Percentiles rank a stretch among this genome's conserved stretches.
Evolutionary conservation across 2,888 invertebrate genomes (phyloP).

Genomic region (Plusia festucae): DNA sequence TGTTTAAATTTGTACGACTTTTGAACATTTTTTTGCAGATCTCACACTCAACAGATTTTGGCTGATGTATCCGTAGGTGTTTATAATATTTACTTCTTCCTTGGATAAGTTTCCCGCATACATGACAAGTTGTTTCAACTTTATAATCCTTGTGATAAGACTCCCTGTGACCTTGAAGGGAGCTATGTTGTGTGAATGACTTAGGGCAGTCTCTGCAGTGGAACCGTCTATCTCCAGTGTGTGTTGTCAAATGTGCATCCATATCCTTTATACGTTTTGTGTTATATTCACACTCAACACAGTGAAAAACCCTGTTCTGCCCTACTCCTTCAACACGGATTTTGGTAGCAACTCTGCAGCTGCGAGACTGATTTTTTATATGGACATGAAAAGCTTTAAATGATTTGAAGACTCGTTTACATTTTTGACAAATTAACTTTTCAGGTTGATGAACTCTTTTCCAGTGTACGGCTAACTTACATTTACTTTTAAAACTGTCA

Average conservation of each 20-base stretch:
- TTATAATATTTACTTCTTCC: slow-evolving; percentile 71
- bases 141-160: slow-evolving; percentile 66
- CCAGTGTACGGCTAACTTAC: slow-evolving; percentile 70
- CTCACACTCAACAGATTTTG: slow-evolving; percentile 41
- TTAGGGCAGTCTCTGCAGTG: slow-evolving; percentile 72
- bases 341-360: slow-evolving; percentile 60
- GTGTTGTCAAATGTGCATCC: slow-evolving; percentile 68
- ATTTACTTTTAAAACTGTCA: slow-evolving; percentile 65
- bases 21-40: slow-evolving; percentile 65
- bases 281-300: slow-evolving; percentile 72
- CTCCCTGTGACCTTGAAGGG: slow-evolving; percentile 74
- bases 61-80: slow-evolving; percentile 70
- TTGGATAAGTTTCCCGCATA: slow-evolving; percentile 75
- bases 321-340: slow-evolving; percentile 71
- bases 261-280: slow-evolving; percentile 72
- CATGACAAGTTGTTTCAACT: slow-evolving; percentile 73
- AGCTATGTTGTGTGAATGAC: slow-evolving; percentile 72
- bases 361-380: slow-evolving; percentile 52
- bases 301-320: slow-evolving; percentile 59
- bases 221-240: slow-evolving; percentile 75
- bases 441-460: slow-evolving; percentile 60
- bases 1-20: slow-evolving; percentile 54
- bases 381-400: slow-evolving; percentile 68
- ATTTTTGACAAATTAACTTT: slow-evolving; percentile 59
- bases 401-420: slow-evolving; percentile 68